Percentiles rank a stretch among this genome's conserved stretches.
These are phyloP conservation scores for Epizoanthus ramosus DNA, from an alignment of 92 coral and sea anemone genomes.

Conservation along the genomic window DNA sequence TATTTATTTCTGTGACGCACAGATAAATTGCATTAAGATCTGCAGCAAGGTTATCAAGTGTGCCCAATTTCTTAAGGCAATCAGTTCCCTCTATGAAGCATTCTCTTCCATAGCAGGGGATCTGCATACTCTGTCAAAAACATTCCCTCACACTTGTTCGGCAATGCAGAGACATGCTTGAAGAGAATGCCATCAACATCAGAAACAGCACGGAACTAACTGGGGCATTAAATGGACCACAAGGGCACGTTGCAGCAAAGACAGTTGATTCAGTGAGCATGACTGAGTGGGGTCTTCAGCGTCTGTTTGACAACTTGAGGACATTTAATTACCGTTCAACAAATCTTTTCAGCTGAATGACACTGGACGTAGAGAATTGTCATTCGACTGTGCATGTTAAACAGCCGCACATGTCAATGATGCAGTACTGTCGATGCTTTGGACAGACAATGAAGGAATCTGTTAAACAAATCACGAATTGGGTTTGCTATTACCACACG, in stretches of 20 bases:
- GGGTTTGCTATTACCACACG: constrained; percentile 67
- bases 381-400: constrained; percentile 64
- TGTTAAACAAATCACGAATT: constrained; percentile 54
- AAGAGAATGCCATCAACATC: constrained; percentile 47
- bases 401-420: constrained; percentile 66
- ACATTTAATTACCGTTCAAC: constrained; percentile 3
- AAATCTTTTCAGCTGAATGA: constrained; percentile 33
- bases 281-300: constrained; percentile 59
- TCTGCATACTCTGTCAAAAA: constrained; percentile 54
- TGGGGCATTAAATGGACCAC: constrained; percentile 56
- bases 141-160: constrained; percentile 60
- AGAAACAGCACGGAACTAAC: constrained; percentile 52
- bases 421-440: constrained; percentile 59
- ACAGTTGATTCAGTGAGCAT: constrained; percentile 60
- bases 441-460: constrained; percentile 63
- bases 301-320: constrained; percentile 23
- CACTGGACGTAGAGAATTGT: constrained; percentile 63
- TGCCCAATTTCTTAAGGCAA: constrained; percentile 48
- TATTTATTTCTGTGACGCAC: constrained; percentile 9
- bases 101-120: constrained; percentile 71
- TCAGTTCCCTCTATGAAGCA: constrained; percentile 64
- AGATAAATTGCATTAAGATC: constrained; percentile 22
- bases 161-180: constrained; percentile 59
- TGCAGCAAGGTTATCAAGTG: constrained; percentile 16
- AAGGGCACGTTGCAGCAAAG: constrained; percentile 61